Evolutionary conservation across 2,888 invertebrate species (phyloP), one percentile per base, ranked within the genome.

Genomic region (Pseudoips prasinana): DNA sequence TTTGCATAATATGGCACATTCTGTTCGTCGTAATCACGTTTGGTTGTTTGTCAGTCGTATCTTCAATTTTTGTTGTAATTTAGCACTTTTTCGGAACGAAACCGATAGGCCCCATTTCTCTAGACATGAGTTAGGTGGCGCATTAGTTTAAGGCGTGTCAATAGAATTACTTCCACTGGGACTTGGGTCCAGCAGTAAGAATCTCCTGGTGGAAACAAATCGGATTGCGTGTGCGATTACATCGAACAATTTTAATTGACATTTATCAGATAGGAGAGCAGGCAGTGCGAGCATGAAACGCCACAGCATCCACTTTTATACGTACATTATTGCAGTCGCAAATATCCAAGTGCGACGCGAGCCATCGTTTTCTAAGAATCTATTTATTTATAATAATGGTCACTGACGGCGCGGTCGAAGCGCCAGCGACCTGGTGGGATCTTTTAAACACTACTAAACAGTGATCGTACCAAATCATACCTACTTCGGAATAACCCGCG

Each of bases 251-350:
- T 5, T 81, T 57, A 86, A 85, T 84, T 84, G 84, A 85, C 85
- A 78, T 75, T 67, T 62, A 67, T 63, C 49, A 53, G 48, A 52
- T 29, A 66, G 69, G 73, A 66, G 58, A 67, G 75, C 82, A 73
- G 78, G 68, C 82, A 73, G 71, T 75, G 83, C 83, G 80, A 69
- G 58, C 52, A 50, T 57, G 56, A 63, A 73, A 75, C 85, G 84
- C 68, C 81, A 83, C 85, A 71, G 85, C 86, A 86, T 85, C 86
- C 86, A 86, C 85, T 81, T 80, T 73, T 72, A 82, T 71, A 79
- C 71, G 74, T 77, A 80, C 69, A 60, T 66, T 68, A 70, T 70
- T 76, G 72, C 77, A 78, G 81, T 81, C 78, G 57, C 52, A 39
- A 44, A 42, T 64, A 66, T 60, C 58, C 60, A 55, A 57, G 59